Conservation (phyloP, 2,888 invertebrate species). For the Cactoblastis cactorum region DNA sequence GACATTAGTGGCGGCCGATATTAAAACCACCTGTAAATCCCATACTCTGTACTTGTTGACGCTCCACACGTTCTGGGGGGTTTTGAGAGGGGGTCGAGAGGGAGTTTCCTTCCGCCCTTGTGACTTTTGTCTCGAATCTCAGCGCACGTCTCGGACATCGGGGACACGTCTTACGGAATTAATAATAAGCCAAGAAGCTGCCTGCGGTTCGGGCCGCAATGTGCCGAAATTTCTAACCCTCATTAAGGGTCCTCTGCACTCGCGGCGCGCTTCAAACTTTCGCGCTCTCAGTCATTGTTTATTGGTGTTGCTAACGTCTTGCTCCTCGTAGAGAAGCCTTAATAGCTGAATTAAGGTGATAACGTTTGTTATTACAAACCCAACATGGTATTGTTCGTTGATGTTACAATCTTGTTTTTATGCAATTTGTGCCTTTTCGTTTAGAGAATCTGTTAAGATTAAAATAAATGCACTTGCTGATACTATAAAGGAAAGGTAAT, state of each 20-base stretch:
- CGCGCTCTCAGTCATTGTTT: conserved; percentile 67
- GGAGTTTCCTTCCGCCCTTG: conserved; percentile 66
- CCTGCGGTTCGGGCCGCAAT: conserved; percentile 74
- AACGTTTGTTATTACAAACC: conserved; percentile 25
- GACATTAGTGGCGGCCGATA: conserved; percentile 74
- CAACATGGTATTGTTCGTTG: background rate
- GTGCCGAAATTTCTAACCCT: conserved; percentile 78
- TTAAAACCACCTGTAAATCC: conserved; percentile 79
- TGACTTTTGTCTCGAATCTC: conserved; percentile 79
- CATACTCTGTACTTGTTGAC: conserved; percentile 57
- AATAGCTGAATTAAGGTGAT: conserved; percentile 70
- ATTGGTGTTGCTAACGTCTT: conserved; percentile 71
- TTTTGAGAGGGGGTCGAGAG: conserved; percentile 24
- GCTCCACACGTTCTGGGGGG: conserved; percentile 58
- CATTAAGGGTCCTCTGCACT: conserved; percentile 76
- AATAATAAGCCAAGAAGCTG: conserved; percentile 79
- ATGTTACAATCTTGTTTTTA: conserved; percentile 20
- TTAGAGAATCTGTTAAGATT: background rate
- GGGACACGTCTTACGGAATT: conserved; percentile 80
- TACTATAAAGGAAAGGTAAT: no score
- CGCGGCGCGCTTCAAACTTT: conserved; percentile 70
- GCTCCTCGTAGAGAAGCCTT: conserved; percentile 64
- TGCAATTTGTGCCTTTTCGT: no score
- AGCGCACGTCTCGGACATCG: conserved; percentile 80
- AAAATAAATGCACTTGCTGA: conserved; percentile 2